Conservation (phyloP, 2,113 vertebrate genomes). For the Sarotherodon lohbergeri region DNA sequence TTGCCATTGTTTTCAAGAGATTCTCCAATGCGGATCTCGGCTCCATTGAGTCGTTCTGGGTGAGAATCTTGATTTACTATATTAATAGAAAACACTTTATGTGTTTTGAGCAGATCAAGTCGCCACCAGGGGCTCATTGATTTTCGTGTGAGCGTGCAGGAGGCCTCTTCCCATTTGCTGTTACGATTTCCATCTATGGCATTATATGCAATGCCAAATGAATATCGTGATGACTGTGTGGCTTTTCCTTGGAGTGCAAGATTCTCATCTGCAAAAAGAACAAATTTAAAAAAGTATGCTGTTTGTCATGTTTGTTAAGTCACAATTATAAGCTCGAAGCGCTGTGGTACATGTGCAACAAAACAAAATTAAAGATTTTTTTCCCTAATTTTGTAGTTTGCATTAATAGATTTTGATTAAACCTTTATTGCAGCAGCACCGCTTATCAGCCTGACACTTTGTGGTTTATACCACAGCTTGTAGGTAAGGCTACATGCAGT, state of each 20-base stretch:
- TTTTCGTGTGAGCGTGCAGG: background rate
- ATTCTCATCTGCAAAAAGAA: background rate
- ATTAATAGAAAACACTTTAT: slow-evolving; percentile 27
- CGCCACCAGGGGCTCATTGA: slow-evolving; percentile 39
- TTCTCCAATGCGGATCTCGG: slow-evolving; percentile 53
- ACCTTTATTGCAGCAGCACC: background rate
- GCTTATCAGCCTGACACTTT: background rate
- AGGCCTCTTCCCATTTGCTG: background rate
- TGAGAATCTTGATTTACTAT: background rate
- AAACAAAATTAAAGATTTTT: background rate
- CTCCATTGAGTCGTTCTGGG: slow-evolving; percentile 12
- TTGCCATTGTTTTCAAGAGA: slow-evolving; percentile 44
- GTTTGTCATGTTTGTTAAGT: background rate
- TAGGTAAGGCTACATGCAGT: rapidly evolving
- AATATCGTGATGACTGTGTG: background rate
- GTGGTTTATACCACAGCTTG: background rate
- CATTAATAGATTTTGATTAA: background rate
- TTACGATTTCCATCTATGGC: slow-evolving; percentile 33
- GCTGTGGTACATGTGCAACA: background rate
- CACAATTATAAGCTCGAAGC: background rate
- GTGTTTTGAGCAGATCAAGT: slow-evolving; percentile 31
- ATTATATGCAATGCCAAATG: background rate
- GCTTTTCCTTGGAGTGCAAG: slow-evolving; percentile 42
- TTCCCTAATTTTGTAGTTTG: rapidly evolving
- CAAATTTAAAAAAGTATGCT: background rate